phyloP scores from a whole-genome alignment of 2,113 vertebrate genomes.

The Monopterus albus region DNA sequence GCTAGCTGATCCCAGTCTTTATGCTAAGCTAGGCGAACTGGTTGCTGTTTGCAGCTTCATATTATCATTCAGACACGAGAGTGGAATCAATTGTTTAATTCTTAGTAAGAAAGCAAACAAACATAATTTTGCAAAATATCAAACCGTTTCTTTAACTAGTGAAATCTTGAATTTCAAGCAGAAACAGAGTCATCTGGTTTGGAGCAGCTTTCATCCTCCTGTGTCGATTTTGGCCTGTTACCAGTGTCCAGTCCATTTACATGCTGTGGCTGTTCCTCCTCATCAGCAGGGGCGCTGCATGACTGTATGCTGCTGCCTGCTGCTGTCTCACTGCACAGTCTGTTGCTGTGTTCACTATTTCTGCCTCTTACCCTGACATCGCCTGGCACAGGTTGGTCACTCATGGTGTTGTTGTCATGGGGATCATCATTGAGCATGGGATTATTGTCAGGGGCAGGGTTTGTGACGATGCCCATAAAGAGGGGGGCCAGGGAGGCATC shows the following conservation, averaged over 20 bases:
- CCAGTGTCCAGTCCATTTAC: conserved; percentile 1
- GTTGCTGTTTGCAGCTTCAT: no score
- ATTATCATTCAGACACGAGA: no score
- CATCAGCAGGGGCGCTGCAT: conserved; percentile 19
- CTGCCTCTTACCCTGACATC: background rate
- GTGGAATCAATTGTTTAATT: background rate
- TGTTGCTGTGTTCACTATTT: background rate
- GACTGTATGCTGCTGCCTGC: background rate
- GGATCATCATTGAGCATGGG: conserved; percentile 53
- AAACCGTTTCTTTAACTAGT: background rate
- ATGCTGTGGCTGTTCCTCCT: background rate
- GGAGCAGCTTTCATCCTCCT: background rate
- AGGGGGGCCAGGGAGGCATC: conserved; percentile 84
- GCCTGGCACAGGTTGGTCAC: conserved; percentile 42
- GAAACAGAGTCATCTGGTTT: background rate
- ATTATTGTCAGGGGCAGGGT: conserved; percentile 82
- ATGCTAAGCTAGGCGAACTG: background rate
- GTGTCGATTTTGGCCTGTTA: background rate
- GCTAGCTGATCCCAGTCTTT: background rate
- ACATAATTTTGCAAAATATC: background rate
- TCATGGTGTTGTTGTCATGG: conserved; percentile 42
- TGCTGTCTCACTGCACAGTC: background rate
- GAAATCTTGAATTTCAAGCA: background rate
- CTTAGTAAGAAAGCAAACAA: background rate
- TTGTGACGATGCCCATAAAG: conserved; percentile 88